These are phyloP conservation scores for Coptotermes formosanus DNA, from an alignment of 1,140 invertebrate genomes.

Conservation along the genomic window DNA sequence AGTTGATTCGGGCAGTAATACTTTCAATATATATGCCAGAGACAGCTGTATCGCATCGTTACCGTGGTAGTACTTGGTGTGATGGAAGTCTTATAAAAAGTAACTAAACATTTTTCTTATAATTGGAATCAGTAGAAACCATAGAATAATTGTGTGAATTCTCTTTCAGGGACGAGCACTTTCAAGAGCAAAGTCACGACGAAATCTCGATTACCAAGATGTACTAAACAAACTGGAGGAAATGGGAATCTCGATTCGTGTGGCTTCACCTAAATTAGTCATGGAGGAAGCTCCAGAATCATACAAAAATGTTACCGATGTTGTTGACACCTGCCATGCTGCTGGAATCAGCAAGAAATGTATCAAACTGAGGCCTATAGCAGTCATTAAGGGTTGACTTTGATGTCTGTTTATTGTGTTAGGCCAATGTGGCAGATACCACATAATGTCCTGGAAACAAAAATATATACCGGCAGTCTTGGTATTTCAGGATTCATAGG, in stretches of 20 bases:
- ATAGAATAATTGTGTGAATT: constrained; percentile 28
- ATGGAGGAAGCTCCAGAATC: constrained; percentile 99
- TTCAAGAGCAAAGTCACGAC: constrained; percentile 93
- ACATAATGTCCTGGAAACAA: no score
- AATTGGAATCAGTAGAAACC: neutral
- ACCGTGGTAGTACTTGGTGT: no score
- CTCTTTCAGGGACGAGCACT: constrained; percentile 83
- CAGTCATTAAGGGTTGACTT: constrained; percentile 94
- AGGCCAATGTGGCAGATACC: neutral
- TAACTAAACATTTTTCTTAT: neutral
- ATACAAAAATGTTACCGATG: constrained; percentile 99
- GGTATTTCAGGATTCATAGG: no score
- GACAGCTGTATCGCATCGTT: no score
- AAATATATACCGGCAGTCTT: no score
- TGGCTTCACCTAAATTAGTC: constrained; percentile 98
- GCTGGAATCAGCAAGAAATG: constrained; percentile 98
- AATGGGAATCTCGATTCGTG: constrained; percentile 95
- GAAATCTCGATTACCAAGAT: constrained; percentile 91
- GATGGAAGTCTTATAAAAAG: no score
- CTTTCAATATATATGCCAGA: no score
- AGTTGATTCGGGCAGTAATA: no score
- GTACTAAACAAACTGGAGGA: constrained; percentile 84
- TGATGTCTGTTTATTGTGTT: neutral
- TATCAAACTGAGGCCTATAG: constrained; percentile 96
- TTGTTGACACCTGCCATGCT: constrained; percentile 96